Base-by-base conservation (phyloP, 2,113 vertebrate species). In the Neoarius graeffei region DNA sequence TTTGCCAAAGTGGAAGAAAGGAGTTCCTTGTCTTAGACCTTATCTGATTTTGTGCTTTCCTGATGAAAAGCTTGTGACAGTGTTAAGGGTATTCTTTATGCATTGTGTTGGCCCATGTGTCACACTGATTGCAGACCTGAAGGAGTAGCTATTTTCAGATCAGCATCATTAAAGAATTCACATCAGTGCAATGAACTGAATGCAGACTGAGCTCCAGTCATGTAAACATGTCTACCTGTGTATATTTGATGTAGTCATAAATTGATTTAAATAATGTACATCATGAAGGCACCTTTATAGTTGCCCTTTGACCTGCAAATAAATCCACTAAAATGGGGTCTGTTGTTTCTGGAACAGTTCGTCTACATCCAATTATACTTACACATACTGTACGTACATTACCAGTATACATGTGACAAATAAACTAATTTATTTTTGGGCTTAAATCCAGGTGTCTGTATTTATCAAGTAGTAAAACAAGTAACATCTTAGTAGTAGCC, bases 21-120 rank as follows among this genome's bases (percentile, higher is more conserved):
- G 88, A 83, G 35, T 48, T 87, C 4, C 5, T 94, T 95, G 93
- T 94, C 54, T 27, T 23, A 62, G 50, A 66, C 69, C 85, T 93
- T 92, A 94, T 95, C 88, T 85, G 76, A 94, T 95, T 91, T 85
- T 73, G 73, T 85, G 56, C n/a, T 35, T 56, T 76, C 87, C 89
- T 85, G 80, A 94, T 94, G 88, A 91, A 91, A 93, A 93, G 90
- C 93, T 79, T 93, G 93, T 95, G 95, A 94, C 93, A 91, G 79
- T 15, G 84, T 88, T 86, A 90, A 67, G 88, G 85, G 89, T 86
- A 59, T 64, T 77, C 90, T 92, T 89, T 93, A 88, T 94, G 74
- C 82, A 90, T 93, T 93, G 89, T 92, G 84, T 42, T 57, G 87
- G 83, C 86, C 89, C 79, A 91, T 86, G 89, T 23, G 77, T 73